Evolutionary conservation across 2,797 vertebrate species (phyloP), one percentile per base, ranked within the genome.

Genomic region (Alfaro cultratus): DNA sequence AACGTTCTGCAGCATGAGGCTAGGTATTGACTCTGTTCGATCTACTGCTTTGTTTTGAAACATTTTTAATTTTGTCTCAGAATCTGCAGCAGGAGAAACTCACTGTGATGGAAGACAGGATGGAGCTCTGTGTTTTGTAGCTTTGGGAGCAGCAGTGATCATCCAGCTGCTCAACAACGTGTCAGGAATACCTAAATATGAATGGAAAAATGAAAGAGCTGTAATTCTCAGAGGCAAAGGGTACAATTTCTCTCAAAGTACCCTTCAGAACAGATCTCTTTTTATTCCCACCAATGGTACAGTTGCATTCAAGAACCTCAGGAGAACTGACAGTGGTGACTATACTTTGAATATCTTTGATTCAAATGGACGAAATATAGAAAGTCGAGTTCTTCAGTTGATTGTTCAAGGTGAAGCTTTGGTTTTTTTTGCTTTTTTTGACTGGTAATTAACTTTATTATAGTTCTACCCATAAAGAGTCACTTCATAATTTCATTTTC

Each of bases 191-290:
- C 9, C 36, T 9, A 15, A 6, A 57, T 72, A 57, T 57, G 15
- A 45, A 13, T 55, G n/a, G 49, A 11, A 9, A 8, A 55, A 55
- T 5, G 11, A 45, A 31, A 26, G 3, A 29, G 12, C 0, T 1
- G 0, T 0, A 12, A 9, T 88, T 77, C 18, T 88, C 0, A 0
- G 0, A 1, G 46, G 26, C 47, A 60, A 0, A 16, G 0, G 9
- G 0, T 1, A 78, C 8, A 0, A 0, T 0, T 0, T 31, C 18
- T 0, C 1, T 0, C 0, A 0, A 2, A 73, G 75, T 64, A 0
- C 0, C 0, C 5, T 39, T 1, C 0, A 3, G 29, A 0, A n/a
- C 34, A 89, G 78, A 80, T 91, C 26, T 8, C 1, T 21, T 4
- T 87, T 92, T 73, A 71, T 39, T 83, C 5, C 0, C 15, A 67